These are phyloP conservation scores for Cacatua alba DNA, from an alignment of 2,113 vertebrate species.

Conservation along the genomic window DNA sequence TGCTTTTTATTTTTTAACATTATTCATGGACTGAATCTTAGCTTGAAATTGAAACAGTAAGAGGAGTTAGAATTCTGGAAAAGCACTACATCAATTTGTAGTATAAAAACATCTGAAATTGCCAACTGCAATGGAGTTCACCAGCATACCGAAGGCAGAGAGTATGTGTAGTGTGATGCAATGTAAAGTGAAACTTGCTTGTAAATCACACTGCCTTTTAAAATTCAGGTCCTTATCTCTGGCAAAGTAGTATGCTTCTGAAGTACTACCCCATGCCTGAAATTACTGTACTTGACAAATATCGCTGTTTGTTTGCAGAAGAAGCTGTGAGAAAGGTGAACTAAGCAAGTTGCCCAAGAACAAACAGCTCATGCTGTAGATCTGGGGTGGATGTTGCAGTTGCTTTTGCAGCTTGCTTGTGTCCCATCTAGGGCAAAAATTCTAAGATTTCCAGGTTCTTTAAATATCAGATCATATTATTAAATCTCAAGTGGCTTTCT, in stretches of 20 bases:
- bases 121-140: slow-evolving; percentile 7
- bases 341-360: not conserved
- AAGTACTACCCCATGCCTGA: not conserved
- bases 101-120: not conserved
- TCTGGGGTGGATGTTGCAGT: not conserved
- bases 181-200: not conserved
- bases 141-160: not conserved
- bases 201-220: slow-evolving; percentile 22
- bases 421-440: not conserved
- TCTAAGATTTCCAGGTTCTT: not conserved
- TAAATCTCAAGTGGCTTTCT: not conserved
- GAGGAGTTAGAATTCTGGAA: slow-evolving; percentile 8
- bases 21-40: slow-evolving; percentile 16
- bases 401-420: not conserved
- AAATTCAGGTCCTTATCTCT: not conserved
- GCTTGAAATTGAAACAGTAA: slow-evolving; percentile 27
- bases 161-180: not conserved
- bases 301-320: not conserved
- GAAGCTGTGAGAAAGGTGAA: not conserved
- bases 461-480: not conserved
- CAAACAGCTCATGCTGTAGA: not conserved
- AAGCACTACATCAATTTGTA: not conserved
- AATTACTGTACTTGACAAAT: not conserved
- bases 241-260: not conserved
- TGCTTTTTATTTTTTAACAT: not conserved